Evolutionary conservation across 2,113 vertebrate species (phyloP), one percentile per base, ranked within the genome.

Genomic region (Ibidorhyncha struthersii): DNA sequence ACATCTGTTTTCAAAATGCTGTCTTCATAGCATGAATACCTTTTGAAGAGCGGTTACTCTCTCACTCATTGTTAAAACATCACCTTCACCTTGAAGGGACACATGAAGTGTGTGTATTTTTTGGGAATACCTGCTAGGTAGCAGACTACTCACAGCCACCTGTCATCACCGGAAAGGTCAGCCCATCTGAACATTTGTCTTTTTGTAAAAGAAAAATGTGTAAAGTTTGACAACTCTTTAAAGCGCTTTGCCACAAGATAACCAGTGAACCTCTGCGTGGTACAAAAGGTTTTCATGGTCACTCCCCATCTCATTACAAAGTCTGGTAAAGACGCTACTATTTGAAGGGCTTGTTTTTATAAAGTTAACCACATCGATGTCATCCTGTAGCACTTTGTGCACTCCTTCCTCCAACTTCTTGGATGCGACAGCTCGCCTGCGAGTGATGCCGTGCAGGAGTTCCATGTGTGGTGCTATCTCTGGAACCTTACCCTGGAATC

Each of bases 381-480:
- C 41, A 36, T 4, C 61, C 36, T 32, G 53, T 49, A 6, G 53
- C 13, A 10, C 15, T 59, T 25, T 40, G 40, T 27, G 30, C 19
- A 2, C 45, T 83, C 27, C 36, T 45, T 47, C 23, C 47, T 87
- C 65, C 27, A 14, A 1, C 8, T 20, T 1, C 23, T 38, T 41
- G 49, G 65, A 65, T 73, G 72, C 66, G 50, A 0, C 19, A 77
- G 34, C 62, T 58, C 6, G 0, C 3, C 34, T 55, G 3, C 14
- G n/a, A 29, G 43, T 14, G 43, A 32, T 19, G 27, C 70, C 41
- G 34, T 21, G 56, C 56, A 16, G 47, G 16, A 50, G 36, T 52
- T 36, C 8, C 29, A 6, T 0, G 0, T 21, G n/a, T 1, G 2
- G 16, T 41, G 49, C 21, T 32, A 4, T 12, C 25, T 67, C 78